Percentiles rank a stretch among this genome's conserved stretches.
phyloP scores from a whole-genome alignment of 1,140 invertebrate genomes.

The Antheraea pernyi region DNA sequence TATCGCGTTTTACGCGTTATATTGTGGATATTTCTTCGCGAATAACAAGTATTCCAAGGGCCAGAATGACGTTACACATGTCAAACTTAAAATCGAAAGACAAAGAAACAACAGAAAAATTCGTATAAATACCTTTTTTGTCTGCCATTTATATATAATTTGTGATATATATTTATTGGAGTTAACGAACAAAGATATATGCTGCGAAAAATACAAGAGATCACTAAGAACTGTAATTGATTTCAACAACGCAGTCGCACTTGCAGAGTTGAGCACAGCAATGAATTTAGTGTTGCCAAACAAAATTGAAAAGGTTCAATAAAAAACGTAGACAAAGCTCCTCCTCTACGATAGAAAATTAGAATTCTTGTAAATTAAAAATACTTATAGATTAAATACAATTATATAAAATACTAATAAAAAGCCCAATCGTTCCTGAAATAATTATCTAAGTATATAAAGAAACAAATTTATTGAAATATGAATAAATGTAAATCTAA shows the following conservation, averaged over 20 bases:
- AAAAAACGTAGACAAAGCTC: too few species aligned
- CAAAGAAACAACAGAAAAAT: slow-evolving; percentile 62
- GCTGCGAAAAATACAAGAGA: slow-evolving; percentile 39
- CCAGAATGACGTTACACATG: slow-evolving; percentile 68
- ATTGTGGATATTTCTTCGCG: slow-evolving; percentile 17
- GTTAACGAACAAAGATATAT: slow-evolving; percentile 32
- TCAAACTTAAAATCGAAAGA: slow-evolving; percentile 52
- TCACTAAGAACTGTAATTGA: slow-evolving; percentile 35
- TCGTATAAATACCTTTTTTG: slow-evolving; percentile 73
- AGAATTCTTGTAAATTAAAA: too few species aligned
- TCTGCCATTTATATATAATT: slow-evolving; percentile 63
- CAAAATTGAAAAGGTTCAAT: too few species aligned
- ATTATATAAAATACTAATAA: too few species aligned
- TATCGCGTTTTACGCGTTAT: not conserved
- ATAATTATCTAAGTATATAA: too few species aligned
- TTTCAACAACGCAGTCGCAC: slow-evolving; percentile 36
- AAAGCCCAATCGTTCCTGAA: too few species aligned
- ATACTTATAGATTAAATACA: too few species aligned
- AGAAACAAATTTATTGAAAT: too few species aligned
- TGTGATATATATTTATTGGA: not conserved
- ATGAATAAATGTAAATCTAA: too few species aligned
- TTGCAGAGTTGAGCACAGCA: slow-evolving; percentile 30
- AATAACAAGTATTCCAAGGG: slow-evolving; percentile 45
- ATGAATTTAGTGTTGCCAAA: slow-evolving; percentile 16
- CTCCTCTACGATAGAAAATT: too few species aligned